Base-by-base conservation (phyloP, 2,797 vertebrate genomes). In the Etheostoma nigrum region DNA sequence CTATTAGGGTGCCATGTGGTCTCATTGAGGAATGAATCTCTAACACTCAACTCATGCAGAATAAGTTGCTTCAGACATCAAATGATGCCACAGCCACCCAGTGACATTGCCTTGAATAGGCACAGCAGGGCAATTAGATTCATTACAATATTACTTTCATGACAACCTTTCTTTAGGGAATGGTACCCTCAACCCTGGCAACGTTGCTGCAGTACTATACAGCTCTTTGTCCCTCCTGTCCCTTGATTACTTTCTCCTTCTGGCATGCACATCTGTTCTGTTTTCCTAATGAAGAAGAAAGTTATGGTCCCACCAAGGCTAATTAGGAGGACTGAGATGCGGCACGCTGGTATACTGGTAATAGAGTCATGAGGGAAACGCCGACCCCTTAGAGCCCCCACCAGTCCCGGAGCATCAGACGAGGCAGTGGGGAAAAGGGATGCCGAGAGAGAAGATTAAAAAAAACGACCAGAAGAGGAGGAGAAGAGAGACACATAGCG, bases 251-350 rank as follows among this genome's bases (percentile, higher is more conserved):
- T 55, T 70, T 61, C 76, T 78, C 78, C 6, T 53, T 59, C 33
- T 72, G 79, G 86, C 82, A 72, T 60, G 76, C 67, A 78, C 79
- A 88, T 88, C 78, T 76, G 86, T 77, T 82, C 86, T 60, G 60
- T 79, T 73, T 44, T 78, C 52, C 73, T 89, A 89, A 92, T 90
- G 85, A 92, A 89, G 85, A 90, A 79, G 81, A 89, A 89, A 90
- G 80, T 58, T 70, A 86, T 83, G 80, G 91, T 91, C 91, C 90
- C 90, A 83, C 81, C 76, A 86, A 90, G 87, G 87, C 90, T 94
- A 93, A 94, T 93, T 92, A 93, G 83, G 49, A 58, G 60, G 55
- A 61, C 61, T 72, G 79, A 76, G 65, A 80, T 76, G 61, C 63
- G 42, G 23, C 75, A 40, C 21, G 5, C 51, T 69, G 76, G 83